Evolutionary conservation across 2,797 vertebrate genomes (phyloP).

Genomic region (Danionella dracula): DNA sequence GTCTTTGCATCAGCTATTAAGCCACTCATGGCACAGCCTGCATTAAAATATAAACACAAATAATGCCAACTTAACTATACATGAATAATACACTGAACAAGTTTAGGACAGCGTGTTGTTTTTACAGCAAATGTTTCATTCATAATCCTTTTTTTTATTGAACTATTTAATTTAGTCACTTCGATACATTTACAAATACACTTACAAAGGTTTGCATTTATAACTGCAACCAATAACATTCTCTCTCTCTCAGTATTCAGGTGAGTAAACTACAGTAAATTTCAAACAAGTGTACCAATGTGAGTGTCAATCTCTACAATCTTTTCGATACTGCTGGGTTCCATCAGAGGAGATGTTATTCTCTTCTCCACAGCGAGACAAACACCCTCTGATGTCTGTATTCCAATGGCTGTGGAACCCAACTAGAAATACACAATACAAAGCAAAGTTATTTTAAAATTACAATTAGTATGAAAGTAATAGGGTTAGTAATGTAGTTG

Average conservation of each 20-base stretch:
- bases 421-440: slow-evolving; percentile 65
- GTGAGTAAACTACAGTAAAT: too few relatives aligned
- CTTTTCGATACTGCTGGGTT: slow-evolving; percentile 98
- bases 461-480: too few relatives aligned
- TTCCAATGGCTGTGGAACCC: slow-evolving; percentile 96
- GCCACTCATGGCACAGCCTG: slow-evolving; percentile 98
- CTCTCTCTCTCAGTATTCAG: too few relatives aligned
- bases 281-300: slow-evolving; percentile 72
- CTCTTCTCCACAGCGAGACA: slow-evolving; percentile 97
- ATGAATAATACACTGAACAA: too few relatives aligned
- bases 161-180: too few relatives aligned
- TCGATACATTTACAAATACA: too few relatives aligned
- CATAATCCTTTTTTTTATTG: too few relatives aligned
- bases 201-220: too few relatives aligned
- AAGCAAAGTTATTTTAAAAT: neutral
- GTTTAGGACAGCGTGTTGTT: too few relatives aligned
- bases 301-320: slow-evolving; percentile 97
- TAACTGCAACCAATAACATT: too few relatives aligned
- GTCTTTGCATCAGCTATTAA: slow-evolving; percentile 99
- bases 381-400: slow-evolving; percentile 94
- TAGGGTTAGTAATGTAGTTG: too few relatives aligned
- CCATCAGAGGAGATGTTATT: slow-evolving; percentile 97
- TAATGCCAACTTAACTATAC: neutral
- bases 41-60: neutral
- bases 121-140: too few relatives aligned